Conservation (phyloP, 1,140 invertebrate species). For the Penaeus chinensis region DNA sequence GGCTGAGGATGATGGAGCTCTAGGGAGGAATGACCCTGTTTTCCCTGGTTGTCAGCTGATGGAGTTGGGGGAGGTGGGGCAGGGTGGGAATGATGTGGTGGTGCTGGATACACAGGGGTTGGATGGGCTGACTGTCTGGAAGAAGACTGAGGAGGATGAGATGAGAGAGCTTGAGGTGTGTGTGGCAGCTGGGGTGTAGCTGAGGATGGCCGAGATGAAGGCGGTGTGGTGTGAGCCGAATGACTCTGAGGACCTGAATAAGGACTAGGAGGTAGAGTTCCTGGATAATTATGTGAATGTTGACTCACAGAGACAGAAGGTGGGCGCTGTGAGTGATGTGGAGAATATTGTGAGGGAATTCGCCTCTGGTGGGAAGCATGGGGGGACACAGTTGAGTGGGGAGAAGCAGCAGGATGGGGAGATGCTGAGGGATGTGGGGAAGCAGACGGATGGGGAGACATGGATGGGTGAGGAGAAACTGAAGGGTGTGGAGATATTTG, state of each 20-base stretch:
- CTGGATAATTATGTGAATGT: slow-evolving; percentile 40
- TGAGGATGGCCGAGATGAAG: slow-evolving; percentile 36
- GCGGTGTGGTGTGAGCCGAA: slow-evolving; percentile 32
- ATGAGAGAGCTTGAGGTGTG: not conserved
- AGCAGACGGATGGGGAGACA: slow-evolving; percentile 47
- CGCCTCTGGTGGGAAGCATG: slow-evolving; percentile 42
- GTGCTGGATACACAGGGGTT: not conserved
- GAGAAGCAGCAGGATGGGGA: slow-evolving; percentile 44
- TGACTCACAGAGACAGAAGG: slow-evolving; percentile 36
- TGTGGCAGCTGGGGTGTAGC: not conserved
- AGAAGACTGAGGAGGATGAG: not conserved
- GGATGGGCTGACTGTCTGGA: not conserved
- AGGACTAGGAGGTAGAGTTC: slow-evolving; percentile 48
- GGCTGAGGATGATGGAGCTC: slow-evolving; percentile 13
- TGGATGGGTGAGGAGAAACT: slow-evolving; percentile 44
- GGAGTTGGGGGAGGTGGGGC: not conserved
- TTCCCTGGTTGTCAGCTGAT: not conserved
- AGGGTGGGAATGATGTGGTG: not conserved
- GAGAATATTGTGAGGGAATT: slow-evolving; percentile 45
- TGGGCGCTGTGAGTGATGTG: slow-evolving; percentile 35
- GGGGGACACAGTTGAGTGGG: slow-evolving; percentile 42
- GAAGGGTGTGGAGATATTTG: slow-evolving; percentile 48
- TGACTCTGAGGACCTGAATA: slow-evolving; percentile 38
- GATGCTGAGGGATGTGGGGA: slow-evolving; percentile 44
- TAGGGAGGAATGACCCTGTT: slow-evolving; percentile 18